A percentile compares a stretch with the other conserved stretches of the same genome.
These are phyloP conservation scores for Colletes gigas DNA, from an alignment of 1,140 invertebrate species.

Conservation along the genomic window DNA sequence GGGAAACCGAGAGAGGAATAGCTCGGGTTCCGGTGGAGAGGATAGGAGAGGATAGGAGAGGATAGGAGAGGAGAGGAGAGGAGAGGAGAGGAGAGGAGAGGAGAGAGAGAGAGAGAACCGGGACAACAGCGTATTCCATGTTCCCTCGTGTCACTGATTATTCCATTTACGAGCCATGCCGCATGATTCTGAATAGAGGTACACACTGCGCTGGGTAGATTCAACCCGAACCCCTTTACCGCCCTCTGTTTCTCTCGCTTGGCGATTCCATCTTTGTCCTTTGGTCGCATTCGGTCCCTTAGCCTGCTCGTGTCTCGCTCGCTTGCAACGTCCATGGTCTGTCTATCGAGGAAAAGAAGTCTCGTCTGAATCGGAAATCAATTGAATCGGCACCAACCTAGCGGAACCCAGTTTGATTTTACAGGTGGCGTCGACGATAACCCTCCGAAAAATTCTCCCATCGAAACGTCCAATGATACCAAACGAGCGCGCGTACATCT, in stretches of 20 bases:
- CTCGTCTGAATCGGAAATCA: constrained; percentile 60
- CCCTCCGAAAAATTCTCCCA: constrained; percentile 16
- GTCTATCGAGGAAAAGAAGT: constrained; percentile 29
- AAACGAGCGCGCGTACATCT: too few species aligned
- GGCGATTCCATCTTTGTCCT: background rate
- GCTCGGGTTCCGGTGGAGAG: too few species aligned
- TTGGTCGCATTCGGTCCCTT: background rate
- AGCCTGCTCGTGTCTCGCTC: constrained; percentile 19
- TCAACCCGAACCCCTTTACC: constrained; percentile 44
- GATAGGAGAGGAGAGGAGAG: too few species aligned
- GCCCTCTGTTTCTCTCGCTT: constrained; percentile 37
- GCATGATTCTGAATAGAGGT: constrained; percentile 74
- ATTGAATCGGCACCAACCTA: constrained; percentile 42
- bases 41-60: background rate
- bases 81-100: too few species aligned
- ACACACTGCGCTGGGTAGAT: constrained; percentile 59
- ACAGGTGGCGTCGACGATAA: background rate
- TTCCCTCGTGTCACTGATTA: constrained; percentile 78
- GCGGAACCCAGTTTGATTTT: constrained; percentile 18
- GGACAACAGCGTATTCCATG: constrained; percentile 69
- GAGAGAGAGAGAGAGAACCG: constrained; percentile 31
- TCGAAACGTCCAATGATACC: background rate
- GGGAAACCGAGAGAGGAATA: constrained; percentile 58
- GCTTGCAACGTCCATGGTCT: constrained; percentile 19
- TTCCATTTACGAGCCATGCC: constrained; percentile 75